A percentile compares a stretch with the other conserved stretches of the same genome.
Evolutionary conservation across 1,140 invertebrate genomes (phyloP).

Genomic region (Aphaenogaster floridana): DNA sequence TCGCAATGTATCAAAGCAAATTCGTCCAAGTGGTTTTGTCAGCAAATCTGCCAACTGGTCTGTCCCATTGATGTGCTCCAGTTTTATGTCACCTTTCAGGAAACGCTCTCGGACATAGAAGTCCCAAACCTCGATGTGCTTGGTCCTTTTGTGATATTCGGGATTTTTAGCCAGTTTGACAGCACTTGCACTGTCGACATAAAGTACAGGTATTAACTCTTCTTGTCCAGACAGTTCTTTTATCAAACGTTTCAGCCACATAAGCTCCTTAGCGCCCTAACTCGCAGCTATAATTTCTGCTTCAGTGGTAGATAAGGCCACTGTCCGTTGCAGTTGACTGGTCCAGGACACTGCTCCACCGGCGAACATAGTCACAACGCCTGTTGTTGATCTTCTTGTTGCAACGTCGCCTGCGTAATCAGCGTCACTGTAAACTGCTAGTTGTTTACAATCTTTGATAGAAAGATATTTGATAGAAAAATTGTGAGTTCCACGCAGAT

Average conservation of each 20-base stretch:
- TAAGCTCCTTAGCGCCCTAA: background rate
- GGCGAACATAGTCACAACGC: background rate
- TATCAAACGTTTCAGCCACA: background rate
- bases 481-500: constrained; percentile 83
- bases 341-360: constrained; percentile 4
- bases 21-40: no score
- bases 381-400: background rate
- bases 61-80: background rate
- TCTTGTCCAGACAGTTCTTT: background rate
- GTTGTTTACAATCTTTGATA: background rate
- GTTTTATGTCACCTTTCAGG: background rate
- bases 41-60: no score
- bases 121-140: constrained; percentile 2
- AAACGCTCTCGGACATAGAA: background rate
- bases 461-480: constrained; percentile 62
- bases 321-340: background rate
- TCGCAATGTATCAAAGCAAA: no score
- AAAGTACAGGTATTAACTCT: background rate
- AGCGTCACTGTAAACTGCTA: constrained; percentile 27
- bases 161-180: constrained; percentile 20
- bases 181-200: constrained; percentile 29
- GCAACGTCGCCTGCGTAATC: background rate
- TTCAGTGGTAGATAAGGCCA: background rate
- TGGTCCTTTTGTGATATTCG: background rate
- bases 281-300: background rate